Percentiles rank a stretch among this genome's conserved stretches.
Conservation (phyloP, 35 echinoderm and acorn worm genomes). For the Lytechinus pictus region DNA sequence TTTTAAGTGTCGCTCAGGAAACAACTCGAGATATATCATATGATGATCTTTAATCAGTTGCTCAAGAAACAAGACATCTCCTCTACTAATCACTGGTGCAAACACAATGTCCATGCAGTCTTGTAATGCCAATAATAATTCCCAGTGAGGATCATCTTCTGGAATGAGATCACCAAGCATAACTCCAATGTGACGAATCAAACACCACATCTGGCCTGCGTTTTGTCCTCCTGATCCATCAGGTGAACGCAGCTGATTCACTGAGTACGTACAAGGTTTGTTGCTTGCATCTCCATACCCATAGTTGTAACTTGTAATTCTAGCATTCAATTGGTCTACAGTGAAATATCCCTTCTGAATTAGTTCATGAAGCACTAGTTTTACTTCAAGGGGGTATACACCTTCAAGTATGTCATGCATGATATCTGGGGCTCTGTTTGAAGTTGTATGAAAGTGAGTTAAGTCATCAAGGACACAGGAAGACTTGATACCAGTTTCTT, state of each 20-base stretch:
- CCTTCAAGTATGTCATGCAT: constrained; percentile 78
- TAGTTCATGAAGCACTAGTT: constrained; percentile 52
- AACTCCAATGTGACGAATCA: neutral
- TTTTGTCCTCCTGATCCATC: neutral
- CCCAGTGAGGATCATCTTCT: neutral
- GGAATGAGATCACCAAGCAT: neutral
- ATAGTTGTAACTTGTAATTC: neutral
- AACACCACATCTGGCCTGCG: neutral
- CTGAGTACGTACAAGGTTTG: neutral
- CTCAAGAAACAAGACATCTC: neutral
- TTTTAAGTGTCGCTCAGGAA: neutral
- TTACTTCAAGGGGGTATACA: constrained; percentile 51
- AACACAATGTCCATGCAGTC: neutral
- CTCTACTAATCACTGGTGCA: neutral
- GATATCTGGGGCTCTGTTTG: constrained; percentile 59
- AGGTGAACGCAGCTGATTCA: neutral
- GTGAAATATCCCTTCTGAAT: constrained; percentile 61
- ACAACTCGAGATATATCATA: neutral
- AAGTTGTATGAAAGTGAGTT: neutral
- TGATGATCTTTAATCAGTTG: neutral
- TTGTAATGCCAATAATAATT: neutral
- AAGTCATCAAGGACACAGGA: neutral
- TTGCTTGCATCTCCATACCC: neutral
- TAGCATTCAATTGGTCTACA: neutral
- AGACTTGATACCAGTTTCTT: neutral